Evolutionary conservation across 1,140 invertebrate genomes (phyloP).

Genomic region (Ooceraea biroi): DNA sequence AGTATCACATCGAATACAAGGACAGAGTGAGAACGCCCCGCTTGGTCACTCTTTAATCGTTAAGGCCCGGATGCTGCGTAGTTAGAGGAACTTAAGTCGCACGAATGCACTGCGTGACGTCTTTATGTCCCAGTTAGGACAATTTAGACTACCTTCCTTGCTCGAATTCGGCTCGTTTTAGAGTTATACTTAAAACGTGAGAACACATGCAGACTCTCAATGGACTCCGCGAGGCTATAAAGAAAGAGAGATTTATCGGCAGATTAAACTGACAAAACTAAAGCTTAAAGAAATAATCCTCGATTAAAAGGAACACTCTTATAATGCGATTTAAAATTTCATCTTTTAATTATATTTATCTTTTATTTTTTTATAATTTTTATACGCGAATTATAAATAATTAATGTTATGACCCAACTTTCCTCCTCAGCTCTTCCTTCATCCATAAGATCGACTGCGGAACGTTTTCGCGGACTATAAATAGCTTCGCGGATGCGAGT

Average conservation of each 20-base stretch:
- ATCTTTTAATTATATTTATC: background rate
- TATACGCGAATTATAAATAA: background rate
- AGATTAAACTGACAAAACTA: background rate
- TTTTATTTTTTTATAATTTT: background rate
- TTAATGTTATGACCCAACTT: background rate
- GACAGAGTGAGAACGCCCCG: background rate
- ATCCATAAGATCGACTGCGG: background rate
- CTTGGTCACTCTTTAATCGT: constrained; percentile 39
- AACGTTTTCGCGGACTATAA: constrained; percentile 1
- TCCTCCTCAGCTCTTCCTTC: background rate
- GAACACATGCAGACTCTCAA: background rate
- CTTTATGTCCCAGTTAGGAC: constrained; percentile 76
- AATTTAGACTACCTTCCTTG: constrained; percentile 67
- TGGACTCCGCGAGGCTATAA: background rate
- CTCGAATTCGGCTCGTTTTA: constrained; percentile 43
- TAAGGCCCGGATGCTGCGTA: constrained; percentile 57
- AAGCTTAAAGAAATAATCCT: background rate
- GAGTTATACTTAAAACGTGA: constrained; percentile 11
- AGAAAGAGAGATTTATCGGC: background rate
- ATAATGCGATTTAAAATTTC: background rate
- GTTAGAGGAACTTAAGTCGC: constrained; percentile 51
- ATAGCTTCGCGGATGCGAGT: constrained; percentile 3
- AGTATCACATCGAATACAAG: background rate
- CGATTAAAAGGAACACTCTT: background rate
- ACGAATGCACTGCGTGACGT: constrained; percentile 66